These are phyloP conservation scores for Scleropages formosus DNA, from an alignment of 2,797 vertebrate genomes.

Conservation along the genomic window DNA sequence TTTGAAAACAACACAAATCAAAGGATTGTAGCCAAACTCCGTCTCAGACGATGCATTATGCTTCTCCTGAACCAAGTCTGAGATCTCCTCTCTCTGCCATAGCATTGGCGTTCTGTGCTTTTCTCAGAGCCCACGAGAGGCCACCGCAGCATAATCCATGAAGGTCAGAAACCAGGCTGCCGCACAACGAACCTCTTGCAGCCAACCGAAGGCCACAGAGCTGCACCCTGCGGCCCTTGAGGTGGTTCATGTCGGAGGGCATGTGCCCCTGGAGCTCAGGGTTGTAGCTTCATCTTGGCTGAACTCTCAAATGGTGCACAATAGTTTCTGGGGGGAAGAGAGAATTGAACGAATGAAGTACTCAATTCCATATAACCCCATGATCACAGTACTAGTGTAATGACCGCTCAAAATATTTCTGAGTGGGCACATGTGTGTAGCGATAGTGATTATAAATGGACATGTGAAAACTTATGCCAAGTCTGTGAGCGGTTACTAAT, in stretches of 20 bases:
- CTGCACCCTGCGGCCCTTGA: neutral
- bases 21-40: neutral
- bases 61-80: too few species aligned
- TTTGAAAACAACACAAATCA: neutral
- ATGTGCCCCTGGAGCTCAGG: conserved; percentile 13
- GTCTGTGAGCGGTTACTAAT: neutral
- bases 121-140: neutral
- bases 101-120: neutral
- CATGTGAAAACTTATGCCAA: neutral
- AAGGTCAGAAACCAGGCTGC: neutral
- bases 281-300: conserved; percentile 44
- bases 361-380: neutral
- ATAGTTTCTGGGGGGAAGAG: conserved; percentile 45
- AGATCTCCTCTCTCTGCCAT: neutral
- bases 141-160: neutral
- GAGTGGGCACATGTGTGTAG: neutral
- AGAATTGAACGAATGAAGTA: conserved; percentile 1
- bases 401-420: neutral
- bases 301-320: conserved; percentile 51
- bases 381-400: neutral
- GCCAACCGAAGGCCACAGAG: neutral
- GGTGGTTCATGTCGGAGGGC: neutral
- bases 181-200: neutral
- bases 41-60: neutral
- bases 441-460: neutral